Evolutionary conservation across 1,140 invertebrate species (phyloP), one percentile per base, ranked within the genome.

Genomic region (Bombus huntii): DNA sequence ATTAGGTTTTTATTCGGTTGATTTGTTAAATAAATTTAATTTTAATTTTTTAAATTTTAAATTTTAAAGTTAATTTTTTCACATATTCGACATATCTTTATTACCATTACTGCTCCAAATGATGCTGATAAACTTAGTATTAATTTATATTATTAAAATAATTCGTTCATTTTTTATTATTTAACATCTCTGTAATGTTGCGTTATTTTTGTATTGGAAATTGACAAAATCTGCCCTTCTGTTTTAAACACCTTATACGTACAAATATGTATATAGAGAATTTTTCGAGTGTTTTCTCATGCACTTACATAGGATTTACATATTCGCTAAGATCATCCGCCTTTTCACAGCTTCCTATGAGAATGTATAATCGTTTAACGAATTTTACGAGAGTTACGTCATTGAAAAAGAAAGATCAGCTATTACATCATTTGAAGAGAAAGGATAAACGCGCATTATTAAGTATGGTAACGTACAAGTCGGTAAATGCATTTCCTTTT

Each of bases 341-440:
- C n/a, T 59, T 59, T 57, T 18, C 25, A 37, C 28, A 8, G 25
- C 6, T 77, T 47, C 18, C 18, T 9, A 15, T 25, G 9, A 44
- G 22, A 68, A 75, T 75, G 59, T 68, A 53, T 59, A 59, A 70
- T 78, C 34, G 22, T 37, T 53, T 25, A 65, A 71, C n/a, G 25
- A 78, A 79, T 78, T 83, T 77, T 70, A 72, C 76, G 22, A 47
- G n/a, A 68, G 47, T 79, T 71, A n/a, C 53, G 8, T 79, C 75
- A 79, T 78, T 47, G 53, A 25, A 79, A 79, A 84, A 84, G 83
- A 79, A 78, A 84, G 53, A 84, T 70, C 37, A 53, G 22, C 12
- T 28, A 34, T 84, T 79, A 53, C 83, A 44, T 72, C 83, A 84
- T 79, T 79, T 72, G 13, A 70, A 47, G 76, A 79, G 83, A 84